Conservation (phyloP, 2,888 invertebrate species). For the Uloborus plumipes region DNA sequence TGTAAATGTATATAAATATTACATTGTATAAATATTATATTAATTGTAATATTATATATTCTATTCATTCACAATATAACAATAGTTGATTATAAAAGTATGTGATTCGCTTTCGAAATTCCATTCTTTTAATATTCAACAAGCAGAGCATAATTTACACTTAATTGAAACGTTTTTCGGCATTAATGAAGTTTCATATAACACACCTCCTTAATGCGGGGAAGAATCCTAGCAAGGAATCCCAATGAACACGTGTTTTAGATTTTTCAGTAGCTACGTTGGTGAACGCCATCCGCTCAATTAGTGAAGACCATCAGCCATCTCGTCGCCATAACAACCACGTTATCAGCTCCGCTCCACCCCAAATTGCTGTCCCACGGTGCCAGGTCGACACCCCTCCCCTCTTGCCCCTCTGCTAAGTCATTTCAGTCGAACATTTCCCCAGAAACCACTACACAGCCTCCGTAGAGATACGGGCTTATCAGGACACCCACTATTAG, state of each 20-base stretch:
- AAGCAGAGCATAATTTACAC: no score
- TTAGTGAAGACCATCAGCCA: conserved; percentile 26
- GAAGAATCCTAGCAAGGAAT: no score
- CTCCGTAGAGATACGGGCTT: conserved; percentile 17
- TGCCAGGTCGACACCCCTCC: background rate
- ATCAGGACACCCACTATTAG: conserved; percentile 17
- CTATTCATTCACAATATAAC: no score
- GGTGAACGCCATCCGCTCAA: conserved; percentile 24
- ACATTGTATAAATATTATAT: no score
- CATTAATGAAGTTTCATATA: no score
- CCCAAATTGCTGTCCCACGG: conserved; percentile 28
- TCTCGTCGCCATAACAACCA: conserved; percentile 39
- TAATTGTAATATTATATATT: no score
- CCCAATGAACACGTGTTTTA: background rate
- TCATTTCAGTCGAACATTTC: background rate
- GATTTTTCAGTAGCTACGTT: conserved; percentile 18
- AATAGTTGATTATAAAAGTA: no score
- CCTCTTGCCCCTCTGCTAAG: background rate
- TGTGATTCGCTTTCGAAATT: no score
- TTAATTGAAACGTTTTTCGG: no score
- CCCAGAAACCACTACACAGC: background rate
- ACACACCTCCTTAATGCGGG: no score
- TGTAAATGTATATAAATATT: no score
- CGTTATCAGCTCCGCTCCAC: conserved; percentile 28
- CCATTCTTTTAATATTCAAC: no score